Conservation (phyloP, 2,888 invertebrate species). For the Magallana nippona region DNA sequence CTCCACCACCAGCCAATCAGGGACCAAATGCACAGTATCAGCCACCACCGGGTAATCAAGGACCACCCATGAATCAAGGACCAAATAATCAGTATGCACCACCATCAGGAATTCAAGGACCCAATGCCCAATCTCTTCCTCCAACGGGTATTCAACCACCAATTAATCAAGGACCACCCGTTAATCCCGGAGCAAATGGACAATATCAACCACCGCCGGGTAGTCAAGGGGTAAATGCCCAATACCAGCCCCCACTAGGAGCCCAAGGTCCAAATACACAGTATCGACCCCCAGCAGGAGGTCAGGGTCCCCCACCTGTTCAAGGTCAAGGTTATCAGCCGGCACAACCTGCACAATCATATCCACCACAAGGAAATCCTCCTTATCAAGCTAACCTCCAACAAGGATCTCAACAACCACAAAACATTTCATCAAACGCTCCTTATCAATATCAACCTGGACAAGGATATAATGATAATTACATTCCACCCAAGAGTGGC, state of each 20-base stretch:
- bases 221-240: no score
- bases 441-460: slow-evolving; percentile 29
- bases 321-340: not conserved
- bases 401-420: not conserved
- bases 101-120: not conserved
- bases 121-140: not conserved
- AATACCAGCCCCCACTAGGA: not conserved
- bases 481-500: not conserved
- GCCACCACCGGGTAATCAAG: not conserved
- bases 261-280: not conserved
- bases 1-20: not conserved
- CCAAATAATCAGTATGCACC: not conserved
- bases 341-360: not conserved
- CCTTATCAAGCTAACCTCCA: not conserved
- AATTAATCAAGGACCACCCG: not conserved
- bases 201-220: not conserved
- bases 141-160: not conserved
- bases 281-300: no score
- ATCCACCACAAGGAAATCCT: not conserved
- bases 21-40: not conserved
- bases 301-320: not conserved
- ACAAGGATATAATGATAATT: slow-evolving; percentile 24
- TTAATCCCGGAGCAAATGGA: not conserved
- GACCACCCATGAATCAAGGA: not conserved
- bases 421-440: not conserved